Percentiles rank a stretch among this genome's conserved stretches.
Conservation (phyloP, 2,888 invertebrate genomes). For the Cotesia congregata region DNA sequence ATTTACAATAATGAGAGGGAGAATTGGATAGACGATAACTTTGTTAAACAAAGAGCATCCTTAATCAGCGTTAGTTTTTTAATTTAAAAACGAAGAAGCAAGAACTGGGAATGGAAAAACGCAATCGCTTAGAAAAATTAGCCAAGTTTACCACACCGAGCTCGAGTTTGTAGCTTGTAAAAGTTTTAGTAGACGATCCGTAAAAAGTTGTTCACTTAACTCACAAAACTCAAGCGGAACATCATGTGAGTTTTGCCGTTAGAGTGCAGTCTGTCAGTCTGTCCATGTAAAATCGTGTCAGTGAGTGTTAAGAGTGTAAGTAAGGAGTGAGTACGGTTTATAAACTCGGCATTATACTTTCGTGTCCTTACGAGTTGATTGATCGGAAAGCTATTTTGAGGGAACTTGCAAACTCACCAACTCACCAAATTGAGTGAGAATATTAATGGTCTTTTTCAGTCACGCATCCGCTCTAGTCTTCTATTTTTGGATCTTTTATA, state of each 20-base stretch:
- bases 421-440: constrained; percentile 29
- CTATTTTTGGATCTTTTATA: neutral
- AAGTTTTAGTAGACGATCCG: neutral
- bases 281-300: neutral
- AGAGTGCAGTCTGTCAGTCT: neutral
- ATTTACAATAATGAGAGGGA: too few species aligned
- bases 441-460: constrained; percentile 22
- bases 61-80: too few species aligned
- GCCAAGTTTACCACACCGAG: too few species aligned
- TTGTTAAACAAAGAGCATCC: too few species aligned
- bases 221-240: neutral
- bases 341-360: neutral
- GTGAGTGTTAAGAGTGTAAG: neutral
- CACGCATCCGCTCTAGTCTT: constrained; percentile 7
- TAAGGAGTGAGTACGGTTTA: neutral
- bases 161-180: neutral
- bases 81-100: neutral
- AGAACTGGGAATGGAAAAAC: neutral
- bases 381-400: constrained; percentile 30
- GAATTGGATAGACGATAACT: too few species aligned
- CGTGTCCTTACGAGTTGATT: constrained; percentile 23
- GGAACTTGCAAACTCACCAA: constrained; percentile 32
- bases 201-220: constrained; percentile 15
- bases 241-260: constrained; percentile 4
- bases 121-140: too few species aligned